These are phyloP conservation scores for Tarsius wallacei DNA, from an alignment of 2,797 vertebrate genomes.

Conservation along the genomic window DNA sequence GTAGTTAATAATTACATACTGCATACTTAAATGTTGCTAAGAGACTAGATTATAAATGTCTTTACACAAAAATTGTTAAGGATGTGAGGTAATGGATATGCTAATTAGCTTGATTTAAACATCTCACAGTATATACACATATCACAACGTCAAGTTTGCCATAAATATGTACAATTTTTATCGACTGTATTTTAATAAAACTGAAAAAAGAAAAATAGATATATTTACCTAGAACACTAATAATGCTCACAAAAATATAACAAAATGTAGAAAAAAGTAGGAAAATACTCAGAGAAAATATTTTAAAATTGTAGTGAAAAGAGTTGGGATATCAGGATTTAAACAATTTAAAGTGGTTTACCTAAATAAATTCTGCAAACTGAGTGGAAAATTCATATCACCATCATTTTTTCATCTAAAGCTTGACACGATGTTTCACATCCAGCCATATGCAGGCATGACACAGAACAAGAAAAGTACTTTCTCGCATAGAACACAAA, in stretches of 20 bases:
- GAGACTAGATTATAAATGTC: background rate
- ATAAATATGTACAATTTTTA: background rate
- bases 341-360: background rate
- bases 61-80: background rate
- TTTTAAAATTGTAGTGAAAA: background rate
- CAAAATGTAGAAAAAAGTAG: background rate
- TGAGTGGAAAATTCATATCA: background rate
- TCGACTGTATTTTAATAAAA: background rate
- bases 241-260: background rate
- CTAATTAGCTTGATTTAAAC: background rate
- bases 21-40: background rate
- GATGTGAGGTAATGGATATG: background rate
- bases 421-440: background rate
- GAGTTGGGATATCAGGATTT: background rate
- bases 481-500: background rate
- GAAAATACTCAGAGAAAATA: background rate
- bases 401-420: background rate
- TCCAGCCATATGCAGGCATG: background rate
- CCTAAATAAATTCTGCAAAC: conserved; percentile 1
- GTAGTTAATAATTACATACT: background rate
- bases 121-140: background rate
- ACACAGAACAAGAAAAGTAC: background rate
- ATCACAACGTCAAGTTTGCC: background rate
- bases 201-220: background rate
- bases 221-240: background rate